Evolutionary conservation across 2,888 invertebrate species (phyloP), one percentile per base, ranked within the genome.

Genomic region (Volucella inanis): DNA sequence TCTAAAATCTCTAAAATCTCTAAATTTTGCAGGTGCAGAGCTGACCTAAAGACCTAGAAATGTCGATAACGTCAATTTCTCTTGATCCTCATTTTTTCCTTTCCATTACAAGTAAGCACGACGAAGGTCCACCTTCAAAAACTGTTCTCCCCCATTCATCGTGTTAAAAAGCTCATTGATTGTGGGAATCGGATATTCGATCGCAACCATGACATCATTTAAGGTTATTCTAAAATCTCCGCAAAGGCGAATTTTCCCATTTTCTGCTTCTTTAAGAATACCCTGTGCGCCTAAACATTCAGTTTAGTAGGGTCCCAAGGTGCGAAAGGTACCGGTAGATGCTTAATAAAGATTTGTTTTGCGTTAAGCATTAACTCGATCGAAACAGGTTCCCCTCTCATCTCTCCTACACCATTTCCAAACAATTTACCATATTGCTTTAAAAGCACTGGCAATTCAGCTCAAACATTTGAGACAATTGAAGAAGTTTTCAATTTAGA

Each of bases 61-160:
- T 43, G 59, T 59, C 3, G 22, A 59, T 43, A 41, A 41, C 2
- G 74, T 74, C n/a, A 74, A 50, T 31, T 59, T 62, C 3, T 38
- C 22, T 8, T 45, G 64, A 55, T 75, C 75, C 14, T 75, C 75
- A 8, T 87, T 87, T 22, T 87, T 87, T 41, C 90, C 85, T 84
- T 88, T 88, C 59, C 89, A 59, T 77, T 90, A 89, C 83, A 90
- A 18, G 18, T 18, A 2, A 18, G 18, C 18, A 18, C 18, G 18
- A 18, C 18, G 52, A 12, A 90, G 75, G 81, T 90, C 89, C 54
- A 84, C 88, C 68, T 88, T 83, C 3, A 76, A 80, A 74, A 87
- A 87, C 15, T 9, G 74, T 45, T 0, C 2, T 18, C 18, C 18
- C 18, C 18, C 18, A 18, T 18, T 18, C 18, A 18, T 18, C 18